Base-by-base conservation (phyloP, 2,113 vertebrate species). In the Acinonyx jubatus region DNA sequence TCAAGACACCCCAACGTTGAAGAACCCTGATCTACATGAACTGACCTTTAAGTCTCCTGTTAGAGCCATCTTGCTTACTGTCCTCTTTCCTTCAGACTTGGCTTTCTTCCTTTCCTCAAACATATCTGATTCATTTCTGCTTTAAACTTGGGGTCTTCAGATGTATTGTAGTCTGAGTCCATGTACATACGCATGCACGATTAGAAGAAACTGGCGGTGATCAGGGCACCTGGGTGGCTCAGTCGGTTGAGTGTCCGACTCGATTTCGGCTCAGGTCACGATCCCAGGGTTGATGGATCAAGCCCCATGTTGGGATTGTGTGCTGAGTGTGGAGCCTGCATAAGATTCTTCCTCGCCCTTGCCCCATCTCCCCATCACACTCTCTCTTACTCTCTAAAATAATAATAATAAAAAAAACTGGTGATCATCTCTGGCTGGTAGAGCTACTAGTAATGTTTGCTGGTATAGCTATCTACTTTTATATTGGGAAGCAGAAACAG, bases 181-280 rank as follows among this genome's bases (percentile, higher is more conserved):
- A 15, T n/a, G 3, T 5, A 14, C 1, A 2, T 13, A n/a, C 9
- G 3, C 5, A 25, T 33, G 48, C 38, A 87, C 18, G 2, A 57
- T 61, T 21, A 61, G 57, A 23, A 23, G 57, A 61, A 61, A 21
- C 19, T 61, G 57, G 57, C 1, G 21, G 57, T 61, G 21, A 23
- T 61, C 7, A 7, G 57, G 57, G 55, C 57, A 61, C 57, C 57
- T 61, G 57, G 57, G 57, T 61, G 7, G 21, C 57, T 61, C 19
- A 57, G 55, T 57, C 19, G 57, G 19, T 61, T 61, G 57, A 61
- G 57, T 61, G 57, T 61, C 57, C 7, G 18, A 23, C 57, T 61
- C 57, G 21, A 61, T 61, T 61, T 61, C 7, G 6, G 57, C 57
- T 61, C 57, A 61, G 57, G 57, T 61, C 57, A 61, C 23, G 57